A percentile compares a stretch with the other conserved stretches of the same genome.
Evolutionary conservation across 2,888 invertebrate genomes (phyloP).

Genomic region (Temnothorax ravouxi): DNA sequence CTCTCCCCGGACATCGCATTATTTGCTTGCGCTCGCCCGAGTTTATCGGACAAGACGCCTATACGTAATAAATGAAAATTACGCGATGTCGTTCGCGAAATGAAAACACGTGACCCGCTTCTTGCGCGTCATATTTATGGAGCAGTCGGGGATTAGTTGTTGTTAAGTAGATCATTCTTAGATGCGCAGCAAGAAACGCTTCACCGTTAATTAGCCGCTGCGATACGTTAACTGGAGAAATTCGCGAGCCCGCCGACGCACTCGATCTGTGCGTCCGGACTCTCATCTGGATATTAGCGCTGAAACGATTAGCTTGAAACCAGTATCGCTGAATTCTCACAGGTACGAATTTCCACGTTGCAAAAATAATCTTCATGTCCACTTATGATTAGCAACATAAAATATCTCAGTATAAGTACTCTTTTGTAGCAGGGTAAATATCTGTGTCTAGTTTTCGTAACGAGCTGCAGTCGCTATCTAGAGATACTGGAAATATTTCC

Average conservation of each 20-base stretch:
- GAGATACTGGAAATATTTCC: background rate
- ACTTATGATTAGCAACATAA: background rate
- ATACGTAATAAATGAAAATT: conserved; percentile 40
- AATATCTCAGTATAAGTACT: background rate
- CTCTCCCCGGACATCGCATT: background rate
- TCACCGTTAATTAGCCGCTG: conserved; percentile 48
- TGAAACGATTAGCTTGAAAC: conserved; percentile 11
- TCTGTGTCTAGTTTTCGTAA: background rate
- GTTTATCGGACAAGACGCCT: conserved; percentile 40
- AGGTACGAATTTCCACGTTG: conserved; percentile 7
- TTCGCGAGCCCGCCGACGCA: conserved; percentile 69
- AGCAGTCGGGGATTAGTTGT: conserved; percentile 39
- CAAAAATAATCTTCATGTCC: conserved; percentile 46
- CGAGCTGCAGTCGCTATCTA: background rate
- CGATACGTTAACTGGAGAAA: conserved; percentile 73
- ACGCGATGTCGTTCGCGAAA: conserved; percentile 16
- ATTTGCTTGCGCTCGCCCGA: conserved; percentile 25
- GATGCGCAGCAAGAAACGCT: conserved; percentile 49
- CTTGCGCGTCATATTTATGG: conserved; percentile 44
- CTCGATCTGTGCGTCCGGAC: background rate
- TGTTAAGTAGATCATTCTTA: conserved; percentile 55
- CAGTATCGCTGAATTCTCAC: background rate
- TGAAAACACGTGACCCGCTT: conserved; percentile 29
- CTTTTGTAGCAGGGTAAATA: background rate
- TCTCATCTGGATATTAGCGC: conserved; percentile 1